These are phyloP conservation scores for western clawed frog (Xenopus tropicalis) DNA, from an alignment of 2,113 vertebrate species.

Conservation along the genomic window UCB_Xtro_10.0 CM004445.2:119965001-119965500, in stretches of 20 bases:
- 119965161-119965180: slow-evolving; percentile 9
- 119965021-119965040: no score
- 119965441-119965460: no score
- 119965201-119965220: slow-evolving; percentile 4
- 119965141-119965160: slow-evolving; percentile 25
- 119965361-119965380: no score
- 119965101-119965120: slow-evolving; percentile 19
- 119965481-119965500: no score
- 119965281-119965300: slow-evolving; percentile 9
- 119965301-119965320: not conserved
- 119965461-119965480: no score
- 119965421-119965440: no score
- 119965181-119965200: slow-evolving; percentile 9
- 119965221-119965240: slow-evolving; percentile 2
- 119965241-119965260: slow-evolving; percentile 22
- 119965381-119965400: no score
- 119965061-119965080: slow-evolving; percentile 22
- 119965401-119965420: no score
- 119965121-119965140: slow-evolving; percentile 37
- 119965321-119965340: not conserved
- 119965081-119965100: slow-evolving; percentile 17
- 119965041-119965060: not conserved
- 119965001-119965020: no score
- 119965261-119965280: slow-evolving; percentile 25
- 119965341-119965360: no score